Evolutionary conservation across 1,140 invertebrate genomes (phyloP).

Genomic region (Danaus melanippus): DNA sequence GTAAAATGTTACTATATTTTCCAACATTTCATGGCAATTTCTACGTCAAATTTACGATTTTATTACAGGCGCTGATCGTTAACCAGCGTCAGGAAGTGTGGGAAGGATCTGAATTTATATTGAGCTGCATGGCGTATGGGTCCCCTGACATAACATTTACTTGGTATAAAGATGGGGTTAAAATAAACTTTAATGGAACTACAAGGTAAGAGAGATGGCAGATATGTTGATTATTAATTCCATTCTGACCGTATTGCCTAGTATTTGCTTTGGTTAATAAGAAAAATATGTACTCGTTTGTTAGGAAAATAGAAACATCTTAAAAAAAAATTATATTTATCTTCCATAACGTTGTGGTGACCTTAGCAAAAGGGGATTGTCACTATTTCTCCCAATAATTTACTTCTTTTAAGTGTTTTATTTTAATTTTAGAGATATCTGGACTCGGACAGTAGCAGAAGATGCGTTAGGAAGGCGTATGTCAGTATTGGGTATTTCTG

Average conservation of each 20-base stretch:
- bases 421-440: constrained; percentile 71
- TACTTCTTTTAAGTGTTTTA: too few species aligned
- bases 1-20: constrained; percentile 20
- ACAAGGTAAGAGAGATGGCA: constrained; percentile 73
- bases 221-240: too few species aligned
- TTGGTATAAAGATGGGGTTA: constrained; percentile 86
- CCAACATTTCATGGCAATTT: constrained; percentile 21
- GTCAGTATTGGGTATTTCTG: constrained; percentile 78
- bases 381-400: too few species aligned
- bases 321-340: too few species aligned
- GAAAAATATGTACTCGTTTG: too few species aligned
- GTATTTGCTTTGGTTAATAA: too few species aligned
- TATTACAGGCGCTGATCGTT: constrained; percentile 74
- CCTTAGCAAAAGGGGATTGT: too few species aligned
- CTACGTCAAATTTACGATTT: constrained; percentile 25
- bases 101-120: constrained; percentile 81
- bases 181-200: constrained; percentile 80
- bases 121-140: constrained; percentile 83
- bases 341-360: too few species aligned
- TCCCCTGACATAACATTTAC: constrained; percentile 80
- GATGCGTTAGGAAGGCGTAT: constrained; percentile 79
- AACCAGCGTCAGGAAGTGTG: constrained; percentile 78
- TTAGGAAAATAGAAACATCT: too few species aligned
- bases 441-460: constrained; percentile 75
- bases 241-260: too few species aligned